phyloP scores from a whole-genome alignment of 2,113 vertebrate genomes.

The Muscicapa adusta region DNA sequence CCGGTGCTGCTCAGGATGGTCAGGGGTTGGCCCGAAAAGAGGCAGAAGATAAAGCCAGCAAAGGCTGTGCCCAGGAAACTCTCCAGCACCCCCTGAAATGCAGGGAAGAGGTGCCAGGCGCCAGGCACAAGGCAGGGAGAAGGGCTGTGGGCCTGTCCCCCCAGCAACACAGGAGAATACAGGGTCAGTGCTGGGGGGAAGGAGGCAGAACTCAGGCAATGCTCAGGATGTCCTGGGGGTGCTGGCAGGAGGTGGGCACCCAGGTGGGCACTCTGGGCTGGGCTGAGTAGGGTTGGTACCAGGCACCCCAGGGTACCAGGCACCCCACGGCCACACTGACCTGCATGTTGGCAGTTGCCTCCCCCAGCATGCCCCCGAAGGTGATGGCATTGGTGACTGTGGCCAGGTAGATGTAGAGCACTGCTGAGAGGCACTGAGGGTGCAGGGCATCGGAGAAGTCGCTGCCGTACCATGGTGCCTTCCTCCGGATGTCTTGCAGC shows the following conservation, averaged over 20 bases:
- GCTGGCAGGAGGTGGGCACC: background rate
- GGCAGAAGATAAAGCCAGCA: conserved; percentile 75
- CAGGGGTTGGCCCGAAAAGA: conserved; percentile 78
- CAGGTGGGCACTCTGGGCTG: background rate
- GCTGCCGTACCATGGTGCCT: conserved; percentile 71
- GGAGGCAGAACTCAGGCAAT: rapidly evolving
- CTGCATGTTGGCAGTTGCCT: conserved; percentile 76
- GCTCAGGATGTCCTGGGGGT: background rate
- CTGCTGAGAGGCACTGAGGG: conserved; percentile 74
- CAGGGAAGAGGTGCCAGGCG: background rate
- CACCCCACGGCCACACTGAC: background rate
- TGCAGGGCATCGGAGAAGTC: conserved; percentile 76
- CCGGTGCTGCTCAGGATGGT: conserved; percentile 82
- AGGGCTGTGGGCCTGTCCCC: rapidly evolving
- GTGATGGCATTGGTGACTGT: conserved; percentile 78
- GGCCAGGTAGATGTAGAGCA: conserved; percentile 80
- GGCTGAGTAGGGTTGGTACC: background rate
- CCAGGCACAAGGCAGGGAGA: rapidly evolving
- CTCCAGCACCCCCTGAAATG: conserved; percentile 76
- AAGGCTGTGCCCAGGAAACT: conserved; percentile 77
- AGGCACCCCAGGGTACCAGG: background rate
- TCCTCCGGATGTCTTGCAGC: conserved; percentile 72
- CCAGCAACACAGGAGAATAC: rapidly evolving
- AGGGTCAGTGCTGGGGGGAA: background rate
- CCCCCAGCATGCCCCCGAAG: conserved; percentile 79